phyloP scores from a whole-genome alignment of 2,888 invertebrate genomes.

The Romanomermis culicivorax region DNA sequence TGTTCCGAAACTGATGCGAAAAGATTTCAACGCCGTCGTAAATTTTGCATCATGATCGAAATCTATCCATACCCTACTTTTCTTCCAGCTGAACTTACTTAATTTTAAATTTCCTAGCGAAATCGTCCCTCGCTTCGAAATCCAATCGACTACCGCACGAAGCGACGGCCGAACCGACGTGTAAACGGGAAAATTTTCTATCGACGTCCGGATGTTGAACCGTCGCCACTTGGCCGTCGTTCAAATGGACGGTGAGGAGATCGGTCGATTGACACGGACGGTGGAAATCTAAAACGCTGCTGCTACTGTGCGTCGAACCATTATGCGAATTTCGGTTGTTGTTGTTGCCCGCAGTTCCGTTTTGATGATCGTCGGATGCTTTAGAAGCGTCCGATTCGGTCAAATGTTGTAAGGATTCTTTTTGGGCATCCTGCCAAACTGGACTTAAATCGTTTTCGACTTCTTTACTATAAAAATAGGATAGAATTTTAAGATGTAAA shows the following conservation, averaged over 20 bases:
- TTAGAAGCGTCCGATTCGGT: too few relatives aligned
- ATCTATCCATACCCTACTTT: too few relatives aligned
- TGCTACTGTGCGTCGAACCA: too few relatives aligned
- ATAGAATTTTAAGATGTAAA: too few relatives aligned
- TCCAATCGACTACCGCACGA: conserved; percentile 9
- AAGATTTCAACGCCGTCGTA: too few relatives aligned
- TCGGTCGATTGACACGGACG: conserved; percentile 19
- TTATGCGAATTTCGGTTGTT: too few relatives aligned
- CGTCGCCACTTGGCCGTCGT: conserved; percentile 22
- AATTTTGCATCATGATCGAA: too few relatives aligned
- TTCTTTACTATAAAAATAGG: background rate
- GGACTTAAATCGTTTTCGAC: background rate
- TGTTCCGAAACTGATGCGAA: too few relatives aligned
- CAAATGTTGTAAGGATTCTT: background rate
- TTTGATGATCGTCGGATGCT: too few relatives aligned
- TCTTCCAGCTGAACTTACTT: too few relatives aligned
- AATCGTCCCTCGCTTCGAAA: conserved; percentile 11
- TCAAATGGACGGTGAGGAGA: conserved; percentile 19
- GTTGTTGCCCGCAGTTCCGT: background rate
- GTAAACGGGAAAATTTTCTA: conserved; percentile 11
- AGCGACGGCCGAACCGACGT: conserved; percentile 20
- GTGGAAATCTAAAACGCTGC: conserved; percentile 20
- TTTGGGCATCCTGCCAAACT: background rate
- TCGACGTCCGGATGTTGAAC: conserved; percentile 24
- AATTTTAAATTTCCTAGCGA: background rate